phyloP scores from a whole-genome alignment of 2,797 vertebrate species.

The Acanthurus leucopareius region DNA sequence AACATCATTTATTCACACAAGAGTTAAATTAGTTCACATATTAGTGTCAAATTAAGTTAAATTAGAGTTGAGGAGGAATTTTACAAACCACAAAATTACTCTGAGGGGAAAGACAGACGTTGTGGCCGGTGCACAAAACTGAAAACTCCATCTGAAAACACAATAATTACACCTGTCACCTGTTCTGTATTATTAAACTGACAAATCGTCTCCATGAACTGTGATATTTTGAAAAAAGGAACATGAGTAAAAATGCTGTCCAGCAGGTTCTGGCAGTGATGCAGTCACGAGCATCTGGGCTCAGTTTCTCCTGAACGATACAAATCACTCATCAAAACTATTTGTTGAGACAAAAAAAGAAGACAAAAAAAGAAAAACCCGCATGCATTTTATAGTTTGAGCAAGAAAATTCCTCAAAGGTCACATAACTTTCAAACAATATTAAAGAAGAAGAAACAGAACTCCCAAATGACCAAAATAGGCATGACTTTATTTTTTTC shows the following conservation, averaged over 20 bases:
- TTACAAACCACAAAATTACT: neutral
- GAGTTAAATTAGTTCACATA: neutral
- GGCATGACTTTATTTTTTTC: conserved; percentile 66
- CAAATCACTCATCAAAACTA: too few species aligned
- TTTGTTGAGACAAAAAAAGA: neutral
- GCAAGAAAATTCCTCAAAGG: neutral
- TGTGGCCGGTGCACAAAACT: neutral
- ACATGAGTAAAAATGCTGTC: conserved; percentile 2
- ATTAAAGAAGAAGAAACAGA: neutral
- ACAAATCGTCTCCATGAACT: neutral
- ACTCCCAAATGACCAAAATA: conserved; percentile 68
- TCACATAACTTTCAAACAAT: neutral
- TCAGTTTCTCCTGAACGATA: too few species aligned
- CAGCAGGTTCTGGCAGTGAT: conserved; percentile 18
- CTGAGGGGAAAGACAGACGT: neutral
- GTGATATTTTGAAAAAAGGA: neutral
- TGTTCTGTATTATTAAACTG: neutral
- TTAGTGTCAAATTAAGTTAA: neutral
- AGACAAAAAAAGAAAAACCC: neutral
- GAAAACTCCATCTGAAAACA: neutral
- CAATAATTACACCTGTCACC: neutral
- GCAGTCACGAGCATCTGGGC: too few species aligned
- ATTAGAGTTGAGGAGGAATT: neutral
- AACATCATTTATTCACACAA: neutral
- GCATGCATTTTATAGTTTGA: neutral